phyloP scores from a whole-genome alignment of 2,797 vertebrate species.

The Hemitrygon akajei region DNA sequence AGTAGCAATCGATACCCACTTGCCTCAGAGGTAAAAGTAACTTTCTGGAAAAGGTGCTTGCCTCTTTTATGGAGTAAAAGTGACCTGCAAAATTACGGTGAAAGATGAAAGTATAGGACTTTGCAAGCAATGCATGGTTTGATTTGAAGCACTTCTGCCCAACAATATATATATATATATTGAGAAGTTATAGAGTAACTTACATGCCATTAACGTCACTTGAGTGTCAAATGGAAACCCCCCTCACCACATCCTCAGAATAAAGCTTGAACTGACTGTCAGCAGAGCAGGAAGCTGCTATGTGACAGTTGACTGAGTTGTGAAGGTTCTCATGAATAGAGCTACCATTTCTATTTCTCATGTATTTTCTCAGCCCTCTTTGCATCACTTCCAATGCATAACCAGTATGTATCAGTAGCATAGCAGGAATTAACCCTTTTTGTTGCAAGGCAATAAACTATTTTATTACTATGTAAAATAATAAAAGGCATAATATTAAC shows the following conservation, averaged over 20 bases:
- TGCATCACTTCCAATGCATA: constrained; percentile 8
- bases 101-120: background rate
- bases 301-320: background rate
- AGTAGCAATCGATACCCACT: background rate
- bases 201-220: background rate
- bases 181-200: background rate
- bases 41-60: background rate
- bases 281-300: background rate
- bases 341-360: background rate
- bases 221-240: background rate
- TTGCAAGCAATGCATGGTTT: background rate
- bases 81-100: background rate
- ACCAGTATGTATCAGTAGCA: background rate
- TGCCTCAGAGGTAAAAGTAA: background rate
- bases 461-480: background rate
- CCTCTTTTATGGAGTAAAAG: background rate
- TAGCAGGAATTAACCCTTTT: background rate
- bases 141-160: background rate
- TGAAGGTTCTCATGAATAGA: background rate
- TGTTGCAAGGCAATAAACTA: background rate
- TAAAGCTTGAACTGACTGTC: constrained; percentile 6
- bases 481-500: background rate
- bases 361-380: background rate
- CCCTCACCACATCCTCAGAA: constrained; percentile 20
- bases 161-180: background rate